These are phyloP conservation scores for Bubo blakistoni DNA, from an alignment of 2,113 vertebrate genomes.

Conservation along the genomic window DNA sequence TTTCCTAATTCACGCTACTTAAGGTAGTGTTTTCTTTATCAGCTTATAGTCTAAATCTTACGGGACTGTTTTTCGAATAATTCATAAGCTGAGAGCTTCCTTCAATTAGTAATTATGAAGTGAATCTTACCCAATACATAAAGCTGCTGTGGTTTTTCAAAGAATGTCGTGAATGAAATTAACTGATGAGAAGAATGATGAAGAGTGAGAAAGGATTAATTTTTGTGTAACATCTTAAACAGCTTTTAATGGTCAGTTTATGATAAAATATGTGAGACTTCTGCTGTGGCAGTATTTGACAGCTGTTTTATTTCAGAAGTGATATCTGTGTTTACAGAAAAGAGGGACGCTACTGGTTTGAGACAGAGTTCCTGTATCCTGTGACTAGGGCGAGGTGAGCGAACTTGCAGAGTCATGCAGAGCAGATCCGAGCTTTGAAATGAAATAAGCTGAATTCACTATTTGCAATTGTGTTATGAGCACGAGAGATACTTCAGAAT, in stretches of 20 bases:
- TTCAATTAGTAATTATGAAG: not conserved
- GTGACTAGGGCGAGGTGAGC: not conserved
- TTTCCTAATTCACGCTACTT: not conserved
- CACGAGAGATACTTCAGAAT: not conserved
- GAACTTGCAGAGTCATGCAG: not conserved
- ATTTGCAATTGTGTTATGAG: not conserved
- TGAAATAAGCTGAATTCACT: not conserved
- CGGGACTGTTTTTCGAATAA: not conserved
- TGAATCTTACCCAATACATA: not conserved
- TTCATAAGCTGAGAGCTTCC: not conserved
- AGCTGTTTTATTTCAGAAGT: not conserved
- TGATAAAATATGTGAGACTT: not conserved
- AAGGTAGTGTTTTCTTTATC: not conserved
- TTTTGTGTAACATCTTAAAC: not conserved
- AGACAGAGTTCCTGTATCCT: not conserved
- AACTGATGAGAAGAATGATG: not conserved
- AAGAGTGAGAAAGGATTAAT: not conserved
- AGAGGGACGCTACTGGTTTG: not conserved
- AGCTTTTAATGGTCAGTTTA: not conserved
- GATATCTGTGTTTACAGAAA: not conserved
- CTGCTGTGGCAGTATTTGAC: not conserved
- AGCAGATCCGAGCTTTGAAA: not conserved
- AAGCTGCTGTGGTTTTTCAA: not conserved
- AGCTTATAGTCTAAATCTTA: not conserved
- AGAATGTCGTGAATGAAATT: not conserved